Base-by-base conservation (phyloP, 2,113 vertebrate genomes). In the Syngnathus scovelli region DNA sequence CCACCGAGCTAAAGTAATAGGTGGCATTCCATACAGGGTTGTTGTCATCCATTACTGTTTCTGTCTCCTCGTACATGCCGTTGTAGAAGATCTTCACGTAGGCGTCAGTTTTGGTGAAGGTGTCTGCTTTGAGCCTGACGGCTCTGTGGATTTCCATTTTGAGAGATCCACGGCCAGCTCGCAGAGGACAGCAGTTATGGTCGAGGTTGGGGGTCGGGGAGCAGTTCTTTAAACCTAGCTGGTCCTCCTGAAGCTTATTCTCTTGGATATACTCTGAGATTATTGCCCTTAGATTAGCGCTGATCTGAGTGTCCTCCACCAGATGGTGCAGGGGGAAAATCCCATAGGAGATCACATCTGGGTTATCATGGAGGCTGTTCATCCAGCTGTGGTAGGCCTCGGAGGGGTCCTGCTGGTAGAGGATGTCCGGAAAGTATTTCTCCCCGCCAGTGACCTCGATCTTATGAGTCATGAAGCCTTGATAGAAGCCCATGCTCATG, bases 51-150 rank as follows among this genome's bases (percentile, higher is more conserved):
- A 83, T 78, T 33, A 92, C 68, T 0, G 90, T 85, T 0, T 80
- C 60, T 0, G 91, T 92, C 74, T 91, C 85, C 61, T 89, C 84
- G 10, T 90, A 90, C 41, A 85, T 83, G 2, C 76, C 68, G 11
- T 84, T 76, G 80, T 91, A 92, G 79, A 83, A 90, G 39, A 92
- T 87, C 74, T 90, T 91, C n/a, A 93, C 89, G 0, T 80, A 92
- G 37, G 86, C 90, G 7, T 93, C 92, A 0, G 90, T 88, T 70
- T 84, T 82, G 1, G 87, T 89, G 68, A 90, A 89, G 13, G 76
- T 76, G 74, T 93, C 92, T 0, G 87, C 90, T 21, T 54, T 88
- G 66, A 93, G 70, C 4, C 85, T 84, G 0, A 81, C 65, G 0
- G 88, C 92, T 61, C 83, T 77, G 64, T 86, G 81, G 54, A 92